These are phyloP conservation scores for Semnornis frantzii DNA, from an alignment of 2,113 vertebrate species.

Conservation along the genomic window DNA sequence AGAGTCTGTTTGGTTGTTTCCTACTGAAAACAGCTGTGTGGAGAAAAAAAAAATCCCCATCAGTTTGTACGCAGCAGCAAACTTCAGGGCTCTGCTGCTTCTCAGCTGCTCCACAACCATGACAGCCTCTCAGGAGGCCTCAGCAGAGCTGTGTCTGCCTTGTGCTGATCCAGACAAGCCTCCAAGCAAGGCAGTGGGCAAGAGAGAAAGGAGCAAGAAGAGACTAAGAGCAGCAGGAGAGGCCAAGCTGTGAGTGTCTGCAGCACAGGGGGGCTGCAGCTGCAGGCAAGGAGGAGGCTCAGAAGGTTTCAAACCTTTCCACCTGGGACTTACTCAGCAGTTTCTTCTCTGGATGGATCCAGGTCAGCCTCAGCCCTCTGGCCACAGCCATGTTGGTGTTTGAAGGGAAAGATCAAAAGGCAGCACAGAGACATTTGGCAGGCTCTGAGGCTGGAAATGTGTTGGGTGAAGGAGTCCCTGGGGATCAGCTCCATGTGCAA, in stretches of 20 bases:
- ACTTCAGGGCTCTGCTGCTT: neutral
- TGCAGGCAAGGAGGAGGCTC: fast-evolving
- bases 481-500: neutral
- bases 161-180: neutral
- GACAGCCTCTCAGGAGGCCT: neutral
- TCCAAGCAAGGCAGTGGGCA: neutral
- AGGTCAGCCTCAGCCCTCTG: neutral
- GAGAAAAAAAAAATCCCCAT: neutral
- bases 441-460: neutral
- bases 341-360: neutral
- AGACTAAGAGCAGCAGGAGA: neutral
- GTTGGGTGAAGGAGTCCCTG: neutral
- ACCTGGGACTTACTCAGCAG: neutral
- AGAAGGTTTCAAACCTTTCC: neutral
- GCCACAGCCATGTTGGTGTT: neutral
- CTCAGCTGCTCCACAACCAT: fast-evolving
- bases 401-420: neutral
- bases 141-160: neutral
- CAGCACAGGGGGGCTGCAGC: neutral
- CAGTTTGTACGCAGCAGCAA: neutral
- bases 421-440: neutral
- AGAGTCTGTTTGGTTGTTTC: neutral
- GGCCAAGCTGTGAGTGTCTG: neutral
- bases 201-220: neutral
- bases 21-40: neutral